phyloP scores from a whole-genome alignment of 2,797 vertebrate genomes.

The Crossoptilon crossoptilon region DNA sequence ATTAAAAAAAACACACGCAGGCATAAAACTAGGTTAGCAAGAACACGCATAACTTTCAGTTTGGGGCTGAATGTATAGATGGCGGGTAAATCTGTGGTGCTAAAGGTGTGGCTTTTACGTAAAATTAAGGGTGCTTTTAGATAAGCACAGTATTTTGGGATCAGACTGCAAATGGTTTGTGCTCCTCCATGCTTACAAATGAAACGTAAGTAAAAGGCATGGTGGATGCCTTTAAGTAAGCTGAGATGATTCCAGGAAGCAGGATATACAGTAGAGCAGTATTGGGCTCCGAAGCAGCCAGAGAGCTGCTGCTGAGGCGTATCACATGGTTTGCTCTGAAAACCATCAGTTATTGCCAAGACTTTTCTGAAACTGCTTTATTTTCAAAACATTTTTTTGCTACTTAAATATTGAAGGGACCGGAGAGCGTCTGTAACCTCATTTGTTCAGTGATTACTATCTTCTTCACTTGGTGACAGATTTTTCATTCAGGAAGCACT shows the following conservation, averaged over 20 bases:
- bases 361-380: neutral
- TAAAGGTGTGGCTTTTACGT: slow-evolving; percentile 20
- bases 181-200: neutral
- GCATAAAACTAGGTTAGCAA: slow-evolving; percentile 74
- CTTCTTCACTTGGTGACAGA: slow-evolving; percentile 20
- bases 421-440: neutral
- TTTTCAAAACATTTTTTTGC: slow-evolving; percentile 39
- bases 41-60: slow-evolving; percentile 76
- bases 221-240: neutral
- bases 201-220: neutral
- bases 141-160: neutral
- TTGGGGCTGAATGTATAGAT: slow-evolving; percentile 4
- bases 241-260: neutral
- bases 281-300: neutral
- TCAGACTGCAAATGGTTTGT: neutral
- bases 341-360: neutral
- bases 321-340: neutral
- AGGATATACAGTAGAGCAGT: neutral
- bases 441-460: neutral
- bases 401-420: neutral
- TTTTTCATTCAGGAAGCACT: slow-evolving; percentile 35
- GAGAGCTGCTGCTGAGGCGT: neutral
- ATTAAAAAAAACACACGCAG: slow-evolving; percentile 74
- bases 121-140: neutral
- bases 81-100: neutral